Evolutionary conservation across 2,888 invertebrate species (phyloP).

Genomic region (Hyposoter dolosus): DNA sequence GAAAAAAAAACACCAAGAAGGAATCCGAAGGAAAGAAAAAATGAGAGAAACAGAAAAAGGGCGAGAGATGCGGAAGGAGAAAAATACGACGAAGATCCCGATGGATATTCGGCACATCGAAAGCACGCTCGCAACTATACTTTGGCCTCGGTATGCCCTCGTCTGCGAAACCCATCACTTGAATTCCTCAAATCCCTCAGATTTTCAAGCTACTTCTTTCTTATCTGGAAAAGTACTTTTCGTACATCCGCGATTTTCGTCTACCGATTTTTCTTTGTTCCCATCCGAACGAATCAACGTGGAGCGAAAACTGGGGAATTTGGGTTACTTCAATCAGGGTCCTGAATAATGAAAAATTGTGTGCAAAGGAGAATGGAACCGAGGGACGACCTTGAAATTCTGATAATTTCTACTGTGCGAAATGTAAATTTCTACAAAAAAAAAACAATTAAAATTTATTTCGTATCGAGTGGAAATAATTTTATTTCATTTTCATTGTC

Average conservation of each 20-base stretch:
- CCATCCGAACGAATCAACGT: background rate
- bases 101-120: conserved; percentile 48
- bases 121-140: conserved; percentile 23
- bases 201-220: conserved; percentile 4
- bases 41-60: conserved; percentile 47
- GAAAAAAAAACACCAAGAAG: background rate
- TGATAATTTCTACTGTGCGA: too few relatives aligned
- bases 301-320: background rate
- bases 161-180: background rate
- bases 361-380: too few relatives aligned
- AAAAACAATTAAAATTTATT: too few relatives aligned
- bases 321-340: background rate
- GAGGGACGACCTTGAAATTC: too few relatives aligned
- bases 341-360: background rate
- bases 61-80: conserved; percentile 1
- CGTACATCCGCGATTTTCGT: background rate
- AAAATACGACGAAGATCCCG: conserved; percentile 34
- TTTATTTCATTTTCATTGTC: too few relatives aligned
- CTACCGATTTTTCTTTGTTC: background rate
- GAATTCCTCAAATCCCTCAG: conserved; percentile 44
- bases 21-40: conserved; percentile 11
- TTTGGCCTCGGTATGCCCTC: conserved; percentile 13
- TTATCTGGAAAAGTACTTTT: conserved; percentile 7
- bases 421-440: too few relatives aligned
- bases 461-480: too few relatives aligned